Evolutionary conservation across 2,113 vertebrate genomes (phyloP), one percentile per base, ranked within the genome.

Genomic region (Zosterops borbonicus): DNA sequence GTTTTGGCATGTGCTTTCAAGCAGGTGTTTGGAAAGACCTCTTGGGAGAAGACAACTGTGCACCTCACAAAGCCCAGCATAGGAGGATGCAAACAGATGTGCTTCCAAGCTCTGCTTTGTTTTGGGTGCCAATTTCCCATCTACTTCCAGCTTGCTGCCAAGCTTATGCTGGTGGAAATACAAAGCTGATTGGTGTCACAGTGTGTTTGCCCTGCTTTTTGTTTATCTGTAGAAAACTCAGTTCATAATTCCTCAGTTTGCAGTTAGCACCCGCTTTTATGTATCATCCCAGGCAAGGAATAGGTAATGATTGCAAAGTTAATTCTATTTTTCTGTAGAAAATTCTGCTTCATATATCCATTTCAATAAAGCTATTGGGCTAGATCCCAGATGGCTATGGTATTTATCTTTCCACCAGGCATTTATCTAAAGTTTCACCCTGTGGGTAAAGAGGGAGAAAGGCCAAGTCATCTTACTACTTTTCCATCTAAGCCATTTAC

Each of bases 21-120:
- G 80, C 91, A 89, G 92, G 71, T 95, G 79, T 64, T 96, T 88
- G 67, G 37, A 69, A 90, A 80, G 44, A 24, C 21, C 87, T 60
- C 87, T 49, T 76, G 85, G 67, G 85, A 90, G 49, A 69, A 73
- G 63, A 53, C 20, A 80, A 86, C 53, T 53, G 69, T 4, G 9
- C 27, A 76, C 65, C 41, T 90, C 49, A 41, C n/a, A 92, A 91
- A 94, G 58, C 67, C 31, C 37, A 64, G 0, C 0, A 1, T 8
- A 73, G 56, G 60, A 79, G 49, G 82, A 76, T 39, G 49, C 25
- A 64, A 73, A 59, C 78, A 93, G 90, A 87, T 90, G 78, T 35
- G 69, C 52, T 84, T 71, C 49, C 47, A 69, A 87, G 67, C 58
- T 79, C 67, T 81, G 44, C 76, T 76, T 82, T 90, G 53, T 59